Evolutionary conservation across 1,140 invertebrate species (phyloP).

Genomic region (Papilio polyxenes): DNA sequence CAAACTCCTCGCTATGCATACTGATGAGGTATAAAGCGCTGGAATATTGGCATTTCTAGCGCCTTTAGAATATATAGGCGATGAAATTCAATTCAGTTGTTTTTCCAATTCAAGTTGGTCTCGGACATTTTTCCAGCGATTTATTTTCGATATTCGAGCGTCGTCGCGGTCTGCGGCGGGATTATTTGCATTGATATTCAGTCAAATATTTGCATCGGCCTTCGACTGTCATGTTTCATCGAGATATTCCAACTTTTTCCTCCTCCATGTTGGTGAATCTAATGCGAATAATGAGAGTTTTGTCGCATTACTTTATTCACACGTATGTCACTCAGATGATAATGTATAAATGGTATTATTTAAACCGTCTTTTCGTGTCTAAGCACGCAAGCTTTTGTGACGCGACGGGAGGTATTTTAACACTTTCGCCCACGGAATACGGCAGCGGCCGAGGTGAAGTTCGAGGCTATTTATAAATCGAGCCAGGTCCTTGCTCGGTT

Average conservation of each 20-base stretch:
- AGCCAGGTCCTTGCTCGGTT: constrained; percentile 70
- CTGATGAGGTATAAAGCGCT: constrained; percentile 60
- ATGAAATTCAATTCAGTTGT: constrained; percentile 61
- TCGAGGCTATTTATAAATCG: constrained; percentile 79
- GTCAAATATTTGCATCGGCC: constrained; percentile 75
- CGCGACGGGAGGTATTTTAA: constrained; percentile 53
- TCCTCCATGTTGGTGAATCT: constrained; percentile 63
- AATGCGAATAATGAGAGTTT: constrained; percentile 68
- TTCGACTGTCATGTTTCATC: constrained; percentile 74
- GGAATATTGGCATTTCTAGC: constrained; percentile 63
- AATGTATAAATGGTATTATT: constrained; percentile 41
- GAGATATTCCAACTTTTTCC: constrained; percentile 72
- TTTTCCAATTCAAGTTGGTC: constrained; percentile 58
- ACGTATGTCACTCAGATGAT: constrained; percentile 47
- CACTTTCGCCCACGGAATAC: constrained; percentile 68
- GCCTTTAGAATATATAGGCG: constrained; percentile 56
- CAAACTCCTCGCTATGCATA: constrained; percentile 60
- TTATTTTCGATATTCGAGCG: constrained; percentile 52
- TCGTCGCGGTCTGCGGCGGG: constrained; percentile 49
- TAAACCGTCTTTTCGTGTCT: constrained; percentile 19
- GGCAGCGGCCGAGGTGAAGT: constrained; percentile 70
- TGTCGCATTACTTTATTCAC: constrained; percentile 52
- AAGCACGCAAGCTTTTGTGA: constrained; percentile 48
- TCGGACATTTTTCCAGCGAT: constrained; percentile 60
- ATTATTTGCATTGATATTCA: constrained; percentile 72